Evolutionary conservation across 2,113 vertebrate species (phyloP).

Genomic region (Oreochromis aureus): DNA sequence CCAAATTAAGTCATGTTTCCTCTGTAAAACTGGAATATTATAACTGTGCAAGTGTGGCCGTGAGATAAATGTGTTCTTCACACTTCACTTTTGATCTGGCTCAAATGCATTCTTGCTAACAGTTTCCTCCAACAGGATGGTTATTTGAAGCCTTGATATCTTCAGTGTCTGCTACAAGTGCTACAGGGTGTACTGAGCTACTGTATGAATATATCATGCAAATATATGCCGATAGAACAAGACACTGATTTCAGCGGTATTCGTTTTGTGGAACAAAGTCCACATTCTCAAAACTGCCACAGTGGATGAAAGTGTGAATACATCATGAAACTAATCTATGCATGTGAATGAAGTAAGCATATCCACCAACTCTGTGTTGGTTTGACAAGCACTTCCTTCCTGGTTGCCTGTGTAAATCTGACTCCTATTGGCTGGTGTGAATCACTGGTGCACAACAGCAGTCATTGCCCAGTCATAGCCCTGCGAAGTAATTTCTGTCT

Average conservation of each 20-base stretch:
- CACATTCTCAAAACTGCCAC: background rate
- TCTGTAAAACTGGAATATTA: background rate
- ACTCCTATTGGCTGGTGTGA: slow-evolving; percentile 29
- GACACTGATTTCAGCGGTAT: background rate
- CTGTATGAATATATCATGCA: slow-evolving; percentile 24
- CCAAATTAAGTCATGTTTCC: background rate
- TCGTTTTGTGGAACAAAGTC: background rate
- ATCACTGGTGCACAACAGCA: slow-evolving; percentile 50
- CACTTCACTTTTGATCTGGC: background rate
- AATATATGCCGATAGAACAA: background rate
- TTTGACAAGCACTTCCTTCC: slow-evolving; percentile 35
- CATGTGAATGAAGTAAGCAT: background rate
- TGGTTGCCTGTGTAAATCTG: slow-evolving; percentile 26
- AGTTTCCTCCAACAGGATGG: background rate
- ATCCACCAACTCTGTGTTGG: background rate
- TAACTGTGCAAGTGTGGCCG: background rate
- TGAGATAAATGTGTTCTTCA: background rate
- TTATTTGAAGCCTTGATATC: background rate
- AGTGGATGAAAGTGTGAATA: background rate
- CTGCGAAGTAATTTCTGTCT: slow-evolving; percentile 31
- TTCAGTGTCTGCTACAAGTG: background rate
- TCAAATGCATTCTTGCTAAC: background rate
- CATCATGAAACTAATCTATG: background rate
- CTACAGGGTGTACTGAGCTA: background rate
- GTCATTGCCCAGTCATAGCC: slow-evolving; percentile 37